Conservation (phyloP, 1,140 invertebrate genomes). For the Drosophila leontia region DNA sequence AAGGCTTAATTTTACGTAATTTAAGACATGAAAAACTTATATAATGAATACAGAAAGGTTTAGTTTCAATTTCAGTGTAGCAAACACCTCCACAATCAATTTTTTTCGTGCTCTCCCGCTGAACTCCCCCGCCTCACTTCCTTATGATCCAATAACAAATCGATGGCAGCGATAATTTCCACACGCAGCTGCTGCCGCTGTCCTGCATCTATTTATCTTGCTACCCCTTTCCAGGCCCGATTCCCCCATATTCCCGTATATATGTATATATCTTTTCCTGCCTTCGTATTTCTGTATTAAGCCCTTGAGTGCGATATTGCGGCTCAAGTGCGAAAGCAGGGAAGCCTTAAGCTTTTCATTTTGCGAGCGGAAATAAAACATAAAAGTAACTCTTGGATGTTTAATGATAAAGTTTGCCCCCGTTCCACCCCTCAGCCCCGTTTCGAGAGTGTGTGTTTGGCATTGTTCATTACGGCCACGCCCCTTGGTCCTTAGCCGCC, state of each 20-base stretch:
- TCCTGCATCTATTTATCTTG: conserved; percentile 81
- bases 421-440: conserved; percentile 1
- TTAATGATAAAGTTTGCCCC: conserved; percentile 75
- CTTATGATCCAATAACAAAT: conserved; percentile 69
- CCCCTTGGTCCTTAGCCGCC: conserved; percentile 32
- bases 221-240: conserved; percentile 49
- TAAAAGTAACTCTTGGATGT: conserved; percentile 81
- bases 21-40: neutral
- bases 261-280: conserved; percentile 15
- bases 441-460: conserved; percentile 41
- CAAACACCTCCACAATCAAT: conserved; percentile 16
- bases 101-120: neutral
- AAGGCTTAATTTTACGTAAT: neutral
- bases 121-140: conserved; percentile 10
- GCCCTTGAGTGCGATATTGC: conserved; percentile 79
- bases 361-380: conserved; percentile 76
- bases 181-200: conserved; percentile 68
- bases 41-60: no score
- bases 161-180: conserved; percentile 74
- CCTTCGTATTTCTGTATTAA: conserved; percentile 62
- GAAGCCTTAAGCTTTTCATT: conserved; percentile 67
- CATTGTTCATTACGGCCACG: conserved; percentile 53
- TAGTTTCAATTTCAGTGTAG: conserved; percentile 6
- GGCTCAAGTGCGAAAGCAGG: conserved; percentile 68
- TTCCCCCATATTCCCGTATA: conserved; percentile 4